A percentile compares a stretch with the other conserved stretches of the same genome.
phyloP scores from a whole-genome alignment of 2,113 vertebrate genomes.

The Nannobrachium achirus region DNA sequence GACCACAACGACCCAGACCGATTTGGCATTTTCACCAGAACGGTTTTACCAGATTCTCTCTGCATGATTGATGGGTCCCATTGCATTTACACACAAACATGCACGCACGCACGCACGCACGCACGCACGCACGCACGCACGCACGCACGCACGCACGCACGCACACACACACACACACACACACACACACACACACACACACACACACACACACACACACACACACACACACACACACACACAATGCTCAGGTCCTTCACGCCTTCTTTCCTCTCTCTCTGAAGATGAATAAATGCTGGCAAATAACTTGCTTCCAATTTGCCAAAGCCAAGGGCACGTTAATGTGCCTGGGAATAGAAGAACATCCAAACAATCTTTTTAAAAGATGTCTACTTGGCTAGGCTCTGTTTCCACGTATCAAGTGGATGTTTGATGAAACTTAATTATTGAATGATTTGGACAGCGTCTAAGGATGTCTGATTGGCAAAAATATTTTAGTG shows the following conservation, averaged over 20 bases:
- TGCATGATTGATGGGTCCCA: too few species aligned
- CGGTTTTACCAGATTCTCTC: too few species aligned
- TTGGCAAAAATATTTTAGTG: too few species aligned
- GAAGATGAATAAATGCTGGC: slow-evolving; percentile 68
- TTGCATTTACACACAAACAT: not conserved
- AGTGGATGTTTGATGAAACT: slow-evolving; percentile 40
- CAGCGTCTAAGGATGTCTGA: too few species aligned
- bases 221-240: slow-evolving; percentile 12
- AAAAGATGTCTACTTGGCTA: slow-evolving; percentile 50
- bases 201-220: slow-evolving; percentile 14
- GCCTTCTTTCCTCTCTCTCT: slow-evolving; percentile 72
- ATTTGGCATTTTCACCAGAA: too few species aligned
- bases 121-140: not conserved
- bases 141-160: not conserved
- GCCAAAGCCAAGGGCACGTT: slow-evolving; percentile 59
- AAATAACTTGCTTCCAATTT: slow-evolving; percentile 70
- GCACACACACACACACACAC: slow-evolving; percentile 1
- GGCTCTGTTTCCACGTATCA: slow-evolving; percentile 51
- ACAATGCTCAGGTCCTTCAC: slow-evolving; percentile 52
- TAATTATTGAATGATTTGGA: slow-evolving; percentile 54
- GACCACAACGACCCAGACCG: too few species aligned
- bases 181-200: slow-evolving; percentile 15
- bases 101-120: not conserved
- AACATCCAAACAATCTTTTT: slow-evolving; percentile 43
- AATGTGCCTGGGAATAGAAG: slow-evolving; percentile 53